Evolutionary conservation across 2,797 vertebrate species (phyloP).

Genomic region (Coregonus suidteri): DNA sequence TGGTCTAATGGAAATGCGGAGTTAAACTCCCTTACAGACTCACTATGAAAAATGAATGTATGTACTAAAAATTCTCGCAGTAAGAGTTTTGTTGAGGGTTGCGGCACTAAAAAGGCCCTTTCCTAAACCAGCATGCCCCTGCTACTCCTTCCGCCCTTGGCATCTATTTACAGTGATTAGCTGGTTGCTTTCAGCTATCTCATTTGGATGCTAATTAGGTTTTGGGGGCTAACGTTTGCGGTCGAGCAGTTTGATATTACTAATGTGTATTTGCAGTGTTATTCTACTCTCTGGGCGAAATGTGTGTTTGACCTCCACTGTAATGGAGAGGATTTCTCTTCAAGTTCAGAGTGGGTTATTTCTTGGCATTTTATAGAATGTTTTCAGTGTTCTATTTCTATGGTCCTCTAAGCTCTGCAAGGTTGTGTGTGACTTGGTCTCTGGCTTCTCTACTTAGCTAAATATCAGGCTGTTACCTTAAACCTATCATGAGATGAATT

Average conservation of each 20-base stretch:
- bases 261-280: neutral
- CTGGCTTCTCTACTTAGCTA: neutral
- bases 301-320: neutral
- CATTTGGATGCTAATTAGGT: neutral
- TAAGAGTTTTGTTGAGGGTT: neutral
- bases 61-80: too few species aligned
- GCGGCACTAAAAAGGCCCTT: neutral
- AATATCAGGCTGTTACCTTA: neutral
- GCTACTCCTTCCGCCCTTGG: neutral
- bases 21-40: neutral
- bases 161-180: conserved; percentile 1
- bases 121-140: neutral
- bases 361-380: neutral
- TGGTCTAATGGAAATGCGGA: neutral
- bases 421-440: neutral
- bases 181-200: neutral
- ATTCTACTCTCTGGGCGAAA: neutral
- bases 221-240: neutral
- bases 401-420: neutral
- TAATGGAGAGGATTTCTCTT: too few species aligned
- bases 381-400: neutral
- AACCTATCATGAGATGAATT: neutral
- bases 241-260: neutral
- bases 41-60: neutral
- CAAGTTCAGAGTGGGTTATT: neutral